These are phyloP conservation scores for Drosophila murphyi DNA, from an alignment of 1,140 invertebrate genomes.

Conservation along the genomic window DNA sequence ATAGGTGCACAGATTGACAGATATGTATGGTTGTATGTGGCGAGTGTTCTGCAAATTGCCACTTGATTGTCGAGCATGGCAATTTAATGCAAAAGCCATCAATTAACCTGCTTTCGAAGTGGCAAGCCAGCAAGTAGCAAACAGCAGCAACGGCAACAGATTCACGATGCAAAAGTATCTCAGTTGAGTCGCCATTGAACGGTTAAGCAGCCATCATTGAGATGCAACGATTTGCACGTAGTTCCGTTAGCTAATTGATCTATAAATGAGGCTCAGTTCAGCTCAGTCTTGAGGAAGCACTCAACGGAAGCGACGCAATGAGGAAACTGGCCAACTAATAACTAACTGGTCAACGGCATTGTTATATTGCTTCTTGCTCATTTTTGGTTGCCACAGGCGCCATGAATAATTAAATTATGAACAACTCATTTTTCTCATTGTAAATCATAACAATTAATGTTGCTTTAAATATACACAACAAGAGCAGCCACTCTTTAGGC, in stretches of 20 bases:
- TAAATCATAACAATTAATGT: constrained; percentile 82
- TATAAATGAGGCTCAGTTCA: constrained; percentile 36
- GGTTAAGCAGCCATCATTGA: constrained; percentile 42
- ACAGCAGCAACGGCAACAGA: constrained; percentile 15
- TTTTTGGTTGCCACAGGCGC: constrained; percentile 28
- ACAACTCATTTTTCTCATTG: constrained; percentile 67
- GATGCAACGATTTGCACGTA: constrained; percentile 79
- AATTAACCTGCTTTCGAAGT: constrained; percentile 78
- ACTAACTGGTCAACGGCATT: constrained; percentile 26
- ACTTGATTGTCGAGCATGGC: constrained; percentile 70
- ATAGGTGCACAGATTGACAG: constrained; percentile 44
- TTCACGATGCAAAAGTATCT: constrained; percentile 30
- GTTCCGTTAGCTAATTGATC: constrained; percentile 80
- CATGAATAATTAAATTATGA: constrained; percentile 80
- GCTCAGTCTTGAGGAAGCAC: constrained; percentile 4
- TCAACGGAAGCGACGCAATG: constrained; percentile 31
- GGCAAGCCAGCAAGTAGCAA: constrained; percentile 34
- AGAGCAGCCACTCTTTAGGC: not conserved
- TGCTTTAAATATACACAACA: constrained; percentile 52
- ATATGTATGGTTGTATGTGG: constrained; percentile 18
- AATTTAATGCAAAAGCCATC: constrained; percentile 83
- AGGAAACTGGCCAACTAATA: constrained; percentile 20
- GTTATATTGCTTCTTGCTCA: not conserved
- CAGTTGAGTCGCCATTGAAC: constrained; percentile 37
- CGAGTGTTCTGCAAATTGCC: constrained; percentile 9